Evolutionary conservation across 1,140 invertebrate species (phyloP), one percentile per base, ranked within the genome.

Genomic region (Drosophila sucinea): DNA sequence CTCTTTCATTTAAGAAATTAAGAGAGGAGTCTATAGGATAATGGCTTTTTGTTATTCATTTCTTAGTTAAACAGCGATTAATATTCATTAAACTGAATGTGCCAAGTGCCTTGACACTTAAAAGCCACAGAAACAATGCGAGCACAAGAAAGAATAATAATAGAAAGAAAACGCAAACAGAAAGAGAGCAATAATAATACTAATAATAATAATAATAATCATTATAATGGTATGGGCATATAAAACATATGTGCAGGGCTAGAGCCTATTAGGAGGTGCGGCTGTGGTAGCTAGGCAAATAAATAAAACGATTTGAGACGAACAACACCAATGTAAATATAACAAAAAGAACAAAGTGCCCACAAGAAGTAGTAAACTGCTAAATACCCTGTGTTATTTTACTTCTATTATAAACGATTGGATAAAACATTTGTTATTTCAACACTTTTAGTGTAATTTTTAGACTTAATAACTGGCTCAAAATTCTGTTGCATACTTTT

Each of bases 221-320:
- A 79, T 77, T 77, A 82, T 83, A 86, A 82, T 60, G 68, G 41
- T 44, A 63, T 29, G 7, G 57, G 60, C 76, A 56, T 80, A 77
- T 74, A 65, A 80, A 87, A 71, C 84, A 89, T 89, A 80, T 86
- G 82, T 70, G 72, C 47, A 55, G 40, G 6, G 2, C 11, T 7
- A 47, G 10, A 10, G 10, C n/a, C 23, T 29, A 10, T 23, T 7
- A 33, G 29, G 8, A 6, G 8, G 0, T 3, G 44, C 27, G 29
- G 11, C 47, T 38, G 55, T 17, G 55, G 23, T 38, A 44, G 38
- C 10, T 40, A 38, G 70, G 77, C 74, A 87, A 81, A 81, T 81
- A 87, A 89, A 89, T 89, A 87, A 87, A 87, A 80, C 83, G 83
- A 89, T 87, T 87, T 77, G 51, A 60, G 77, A 60, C 56, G 64